phyloP scores from a whole-genome alignment of 2,113 vertebrate species.

The Silurus glanis region DNA sequence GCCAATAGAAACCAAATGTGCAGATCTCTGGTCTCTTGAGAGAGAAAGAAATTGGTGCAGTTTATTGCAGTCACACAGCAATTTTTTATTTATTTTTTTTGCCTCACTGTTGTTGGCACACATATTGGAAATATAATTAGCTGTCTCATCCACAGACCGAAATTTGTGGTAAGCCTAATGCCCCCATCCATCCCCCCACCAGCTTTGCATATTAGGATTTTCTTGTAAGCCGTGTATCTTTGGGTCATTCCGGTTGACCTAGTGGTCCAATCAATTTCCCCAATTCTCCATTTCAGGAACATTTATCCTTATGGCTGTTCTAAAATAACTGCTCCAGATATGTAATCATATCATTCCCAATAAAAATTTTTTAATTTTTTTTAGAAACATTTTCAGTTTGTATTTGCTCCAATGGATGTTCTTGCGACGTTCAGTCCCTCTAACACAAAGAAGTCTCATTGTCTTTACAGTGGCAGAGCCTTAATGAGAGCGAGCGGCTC shows the following conservation, averaged over 20 bases:
- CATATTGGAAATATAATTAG: background rate
- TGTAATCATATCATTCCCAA: no score
- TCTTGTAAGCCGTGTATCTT: background rate
- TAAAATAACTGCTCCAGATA: background rate
- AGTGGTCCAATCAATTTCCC: background rate
- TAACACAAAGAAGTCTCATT: constrained; percentile 82
- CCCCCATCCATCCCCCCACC: background rate
- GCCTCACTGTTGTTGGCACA: background rate
- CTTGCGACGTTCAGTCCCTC: background rate
- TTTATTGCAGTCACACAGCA: background rate
- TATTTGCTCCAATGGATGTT: background rate
- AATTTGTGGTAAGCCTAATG: background rate
- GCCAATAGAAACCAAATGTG: background rate
- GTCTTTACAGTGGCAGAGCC: constrained; percentile 76
- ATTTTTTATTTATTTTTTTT: background rate
- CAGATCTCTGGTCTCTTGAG: background rate
- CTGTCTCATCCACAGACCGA: background rate
- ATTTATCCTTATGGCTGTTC: background rate
- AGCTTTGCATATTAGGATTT: background rate
- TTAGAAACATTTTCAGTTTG: background rate
- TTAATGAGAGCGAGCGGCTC: constrained; percentile 81
- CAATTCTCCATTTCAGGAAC: background rate
- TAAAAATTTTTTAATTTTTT: no score
- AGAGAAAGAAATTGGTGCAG: background rate
- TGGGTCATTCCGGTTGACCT: background rate